Conservation (phyloP, 64 coral and sea anemone species). For the Dendrophyllia cribrosa region DNA sequence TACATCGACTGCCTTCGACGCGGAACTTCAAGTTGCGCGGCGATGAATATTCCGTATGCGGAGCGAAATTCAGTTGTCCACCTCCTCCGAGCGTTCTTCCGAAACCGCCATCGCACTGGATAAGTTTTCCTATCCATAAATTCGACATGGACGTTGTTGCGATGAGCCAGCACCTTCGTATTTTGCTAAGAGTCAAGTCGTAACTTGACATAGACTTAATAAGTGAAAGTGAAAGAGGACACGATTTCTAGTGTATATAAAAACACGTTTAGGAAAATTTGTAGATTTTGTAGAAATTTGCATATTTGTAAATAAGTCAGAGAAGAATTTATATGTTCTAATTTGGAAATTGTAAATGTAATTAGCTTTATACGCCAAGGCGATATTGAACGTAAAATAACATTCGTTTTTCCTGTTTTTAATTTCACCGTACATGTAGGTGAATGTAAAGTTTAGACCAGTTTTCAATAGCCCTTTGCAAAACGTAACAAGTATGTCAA, state of each 20-base stretch:
- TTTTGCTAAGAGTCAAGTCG: slow-evolving; percentile 81
- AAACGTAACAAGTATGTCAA: no score
- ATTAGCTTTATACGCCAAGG: background rate
- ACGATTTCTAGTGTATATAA: slow-evolving; percentile 67
- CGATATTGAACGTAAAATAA: background rate
- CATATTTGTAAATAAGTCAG: slow-evolving; percentile 97
- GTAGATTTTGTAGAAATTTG: slow-evolving; percentile 97
- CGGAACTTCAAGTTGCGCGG: slow-evolving; percentile 20
- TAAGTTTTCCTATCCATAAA: slow-evolving; percentile 56
- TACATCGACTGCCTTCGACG: slow-evolving; percentile 55
- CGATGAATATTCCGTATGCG: slow-evolving; percentile 80
- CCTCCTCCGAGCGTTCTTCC: slow-evolving; percentile 85
- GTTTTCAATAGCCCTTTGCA: no score
- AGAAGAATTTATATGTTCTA: slow-evolving; percentile 46
- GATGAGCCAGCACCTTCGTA: slow-evolving; percentile 84
- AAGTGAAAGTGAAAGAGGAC: slow-evolving; percentile 34
- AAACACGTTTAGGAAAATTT: slow-evolving; percentile 75
- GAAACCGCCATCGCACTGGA: slow-evolving; percentile 94
- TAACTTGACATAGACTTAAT: slow-evolving; percentile 16
- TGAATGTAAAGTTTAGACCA: background rate
- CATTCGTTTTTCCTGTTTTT: slow-evolving; percentile 1
- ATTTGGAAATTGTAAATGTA: slow-evolving; percentile 33
- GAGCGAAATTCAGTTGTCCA: slow-evolving; percentile 88
- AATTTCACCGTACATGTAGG: slow-evolving; percentile 4
- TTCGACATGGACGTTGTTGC: slow-evolving; percentile 75